Evolutionary conservation across 2,888 invertebrate genomes (phyloP), one percentile per base, ranked within the genome.

Genomic region (Xanthia icteritia): DNA sequence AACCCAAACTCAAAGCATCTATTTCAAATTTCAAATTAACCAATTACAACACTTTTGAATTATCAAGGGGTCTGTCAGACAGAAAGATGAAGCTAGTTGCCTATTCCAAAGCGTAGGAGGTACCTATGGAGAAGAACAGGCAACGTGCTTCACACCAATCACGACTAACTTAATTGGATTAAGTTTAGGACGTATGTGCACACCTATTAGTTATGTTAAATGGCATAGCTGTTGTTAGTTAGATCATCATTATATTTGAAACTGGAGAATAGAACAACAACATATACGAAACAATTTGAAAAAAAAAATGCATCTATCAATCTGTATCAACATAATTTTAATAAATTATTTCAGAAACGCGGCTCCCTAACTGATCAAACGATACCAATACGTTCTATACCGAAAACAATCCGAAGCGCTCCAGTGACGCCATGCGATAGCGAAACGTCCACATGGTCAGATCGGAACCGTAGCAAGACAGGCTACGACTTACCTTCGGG

Each of bases 371-470:
- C 94, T 79, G 93, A 95, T 88, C 93, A 94, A 79, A 89, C 90
- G 27, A 90, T 89, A 76, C 91, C 91, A 61, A 79, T 86, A 84
- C 90, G 91, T 77, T 92, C 93, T 87, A 90, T 91, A 90, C 95
- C 95, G n/a, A 95, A 94, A 91, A 92, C 93, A 54, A 91, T 89
- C 65, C 93, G 93, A 81, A 96, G 96, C 85, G 96, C 96, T 6
- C 96, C 96, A 27, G 95, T 96, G 6, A 96, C 96, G 20, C 96
- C 96, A n/a, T 95, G 96, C 89, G 96, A 96, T 79, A 95, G 94
- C 86, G 96, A 94, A 83, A 91, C 92, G 70, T 93, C 95, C 4
- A 93, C 93, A 5, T 95, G 95, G 95, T 94, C 95, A 2, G 94
- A 93, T 65, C 90, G 91, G 79, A 88, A 91, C 51, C 91, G 93